These are phyloP conservation scores for Rhinogobio ventralis DNA, from an alignment of 2,797 vertebrate species.

Conservation along the genomic window DNA sequence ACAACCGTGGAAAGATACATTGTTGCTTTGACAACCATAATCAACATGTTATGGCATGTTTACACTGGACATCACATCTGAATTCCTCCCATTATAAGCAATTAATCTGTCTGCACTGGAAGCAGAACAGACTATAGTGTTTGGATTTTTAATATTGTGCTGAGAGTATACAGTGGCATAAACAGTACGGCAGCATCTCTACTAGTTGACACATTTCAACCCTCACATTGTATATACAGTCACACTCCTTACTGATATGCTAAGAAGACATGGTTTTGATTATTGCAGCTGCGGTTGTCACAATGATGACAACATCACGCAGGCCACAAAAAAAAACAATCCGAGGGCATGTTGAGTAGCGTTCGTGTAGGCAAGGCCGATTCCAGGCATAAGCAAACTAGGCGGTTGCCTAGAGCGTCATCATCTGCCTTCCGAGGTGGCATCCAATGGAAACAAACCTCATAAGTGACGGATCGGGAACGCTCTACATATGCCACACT, in stretches of 20 bases:
- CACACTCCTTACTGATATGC: background rate
- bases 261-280: slow-evolving; percentile 17
- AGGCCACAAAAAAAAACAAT: background rate
- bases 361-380: background rate
- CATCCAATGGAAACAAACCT: background rate
- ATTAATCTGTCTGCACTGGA: background rate
- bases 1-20: background rate
- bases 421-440: background rate
- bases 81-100: background rate
- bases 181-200: background rate
- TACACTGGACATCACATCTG: background rate
- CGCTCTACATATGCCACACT: background rate
- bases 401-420: slow-evolving; percentile 6
- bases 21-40: background rate
- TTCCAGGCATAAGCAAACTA: background rate
- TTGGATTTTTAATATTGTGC: background rate
- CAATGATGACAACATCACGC: background rate
- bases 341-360: background rate
- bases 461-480: background rate
- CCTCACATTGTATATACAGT: background rate
- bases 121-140: background rate
- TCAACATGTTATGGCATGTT: background rate
- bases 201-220: background rate
- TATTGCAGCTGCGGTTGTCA: slow-evolving; percentile 1
- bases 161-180: background rate